A percentile compares a stretch with the other conserved stretches of the same genome.
Evolutionary conservation across 2,888 invertebrate species (phyloP).

Genomic region (Nephrotoma guestfalica): DNA sequence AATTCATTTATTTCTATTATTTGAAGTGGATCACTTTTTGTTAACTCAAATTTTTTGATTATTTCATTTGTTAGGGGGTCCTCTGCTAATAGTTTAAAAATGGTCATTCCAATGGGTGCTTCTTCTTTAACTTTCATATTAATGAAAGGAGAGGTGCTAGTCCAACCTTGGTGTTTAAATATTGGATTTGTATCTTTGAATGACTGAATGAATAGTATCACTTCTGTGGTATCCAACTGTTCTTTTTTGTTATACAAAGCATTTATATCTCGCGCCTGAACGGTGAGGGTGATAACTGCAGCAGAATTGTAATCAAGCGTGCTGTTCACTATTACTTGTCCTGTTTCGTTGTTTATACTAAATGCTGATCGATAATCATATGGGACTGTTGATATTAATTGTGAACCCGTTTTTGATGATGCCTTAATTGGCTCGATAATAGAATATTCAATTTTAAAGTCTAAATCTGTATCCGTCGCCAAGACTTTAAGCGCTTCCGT

Average conservation of each 20-base stretch:
- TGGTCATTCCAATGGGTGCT: conserved; percentile 55
- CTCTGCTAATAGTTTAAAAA: conserved; percentile 52
- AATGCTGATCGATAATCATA: conserved; percentile 54
- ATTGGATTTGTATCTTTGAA: conserved; percentile 62
- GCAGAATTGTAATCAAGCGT: conserved; percentile 56
- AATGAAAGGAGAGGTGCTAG: conserved; percentile 50
- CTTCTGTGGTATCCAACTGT: conserved; percentile 51
- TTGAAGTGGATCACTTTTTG: conserved; percentile 39
- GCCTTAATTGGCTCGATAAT: conserved; percentile 53
- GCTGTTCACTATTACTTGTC: conserved; percentile 50
- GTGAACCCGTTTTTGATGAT: conserved; percentile 59
- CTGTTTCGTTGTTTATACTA: conserved; percentile 51
- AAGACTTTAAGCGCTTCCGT: conserved; percentile 46
- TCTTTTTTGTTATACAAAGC: conserved; percentile 48
- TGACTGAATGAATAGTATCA: conserved; percentile 63
- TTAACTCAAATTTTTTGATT: conserved; percentile 43
- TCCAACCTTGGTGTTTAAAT: conserved; percentile 59
- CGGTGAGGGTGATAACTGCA: conserved; percentile 57
- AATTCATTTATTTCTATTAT: conserved; percentile 45
- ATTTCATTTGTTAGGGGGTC: conserved; percentile 51
- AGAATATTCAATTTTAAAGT: conserved; percentile 50
- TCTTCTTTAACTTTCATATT: conserved; percentile 58
- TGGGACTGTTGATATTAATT: conserved; percentile 41
- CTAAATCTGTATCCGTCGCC: conserved; percentile 57
- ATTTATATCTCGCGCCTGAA: conserved; percentile 54